These are phyloP conservation scores for Brachirus orientalis DNA, from an alignment of 2,113 vertebrate genomes.

Conservation along the genomic window DNA sequence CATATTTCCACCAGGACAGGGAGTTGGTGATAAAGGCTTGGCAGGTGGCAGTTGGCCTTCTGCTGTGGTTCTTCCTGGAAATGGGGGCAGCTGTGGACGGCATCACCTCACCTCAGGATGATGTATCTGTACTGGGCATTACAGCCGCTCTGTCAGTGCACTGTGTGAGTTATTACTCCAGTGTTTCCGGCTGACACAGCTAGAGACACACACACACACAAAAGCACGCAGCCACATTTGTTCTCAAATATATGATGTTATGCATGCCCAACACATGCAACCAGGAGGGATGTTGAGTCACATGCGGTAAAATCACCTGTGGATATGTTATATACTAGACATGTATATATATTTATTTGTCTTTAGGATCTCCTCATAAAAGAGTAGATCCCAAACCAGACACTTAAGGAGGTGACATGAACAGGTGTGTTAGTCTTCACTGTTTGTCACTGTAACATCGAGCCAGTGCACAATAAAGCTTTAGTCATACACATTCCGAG, in stretches of 20 bases:
- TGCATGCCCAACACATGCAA: background rate
- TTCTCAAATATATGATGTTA: conserved; percentile 37
- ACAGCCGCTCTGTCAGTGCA: conserved; percentile 42
- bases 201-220: conserved; percentile 14
- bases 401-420: conserved; percentile 46
- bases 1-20: conserved; percentile 7
- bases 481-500: conserved; percentile 69
- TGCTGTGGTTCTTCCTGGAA: conserved; percentile 45
- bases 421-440: conserved; percentile 47
- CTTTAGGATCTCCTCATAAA: conserved; percentile 20
- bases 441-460: conserved; percentile 6
- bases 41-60: conserved; percentile 70
- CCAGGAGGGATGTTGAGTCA: background rate
- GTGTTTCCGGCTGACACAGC: conserved; percentile 60
- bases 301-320: conserved; percentile 4
- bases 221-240: conserved; percentile 12
- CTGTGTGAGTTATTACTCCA: conserved; percentile 57
- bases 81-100: conserved; percentile 29
- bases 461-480: conserved; percentile 8
- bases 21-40: conserved; percentile 61
- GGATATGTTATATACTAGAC: background rate
- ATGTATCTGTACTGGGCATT: conserved; percentile 49
- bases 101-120: conserved; percentile 8
- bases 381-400: conserved; percentile 33
- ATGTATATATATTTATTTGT: background rate